These are phyloP conservation scores for Andinoacara biseriatus DNA, from an alignment of 2,113 vertebrate genomes.

Conservation along the genomic window DNA sequence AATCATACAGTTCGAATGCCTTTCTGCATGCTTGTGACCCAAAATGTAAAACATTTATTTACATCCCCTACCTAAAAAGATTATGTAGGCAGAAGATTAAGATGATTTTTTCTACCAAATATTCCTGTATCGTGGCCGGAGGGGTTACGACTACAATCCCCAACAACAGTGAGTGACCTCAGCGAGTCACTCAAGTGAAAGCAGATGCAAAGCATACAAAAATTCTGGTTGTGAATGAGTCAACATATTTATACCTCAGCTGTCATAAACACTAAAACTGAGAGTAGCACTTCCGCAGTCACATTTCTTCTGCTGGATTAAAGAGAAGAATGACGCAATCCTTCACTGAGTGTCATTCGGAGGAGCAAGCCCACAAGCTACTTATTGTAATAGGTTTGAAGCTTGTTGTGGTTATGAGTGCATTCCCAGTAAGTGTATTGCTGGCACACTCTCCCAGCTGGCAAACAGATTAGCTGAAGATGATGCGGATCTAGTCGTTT, in stretches of 20 bases:
- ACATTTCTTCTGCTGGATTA: conserved; percentile 31
- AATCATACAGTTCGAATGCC: background rate
- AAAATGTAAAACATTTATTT: background rate
- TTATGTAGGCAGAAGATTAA: background rate
- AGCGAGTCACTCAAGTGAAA: background rate
- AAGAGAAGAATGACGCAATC: conserved; percentile 41
- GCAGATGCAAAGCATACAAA: conserved; percentile 24
- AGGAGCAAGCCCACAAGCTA: conserved; percentile 25
- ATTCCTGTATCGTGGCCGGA: too few relatives aligned
- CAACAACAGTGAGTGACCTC: background rate
- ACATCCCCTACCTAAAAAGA: background rate
- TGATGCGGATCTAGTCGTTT: background rate
- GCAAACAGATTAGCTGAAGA: conserved; percentile 36
- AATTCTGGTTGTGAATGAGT: conserved; percentile 15
- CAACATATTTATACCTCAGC: background rate
- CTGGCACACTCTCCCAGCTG: conserved; percentile 32
- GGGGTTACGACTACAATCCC: background rate
- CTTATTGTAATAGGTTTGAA: conserved; percentile 36
- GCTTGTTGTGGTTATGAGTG: conserved; percentile 28
- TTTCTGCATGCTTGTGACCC: background rate
- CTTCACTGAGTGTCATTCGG: background rate
- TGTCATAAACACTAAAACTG: conserved; percentile 18
- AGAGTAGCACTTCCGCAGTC: background rate
- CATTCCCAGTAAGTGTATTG: conserved; percentile 41
- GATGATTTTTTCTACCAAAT: too few relatives aligned